These are phyloP conservation scores for Adela reaumurella DNA, from an alignment of 2,888 invertebrate species.

Conservation along the genomic window DNA sequence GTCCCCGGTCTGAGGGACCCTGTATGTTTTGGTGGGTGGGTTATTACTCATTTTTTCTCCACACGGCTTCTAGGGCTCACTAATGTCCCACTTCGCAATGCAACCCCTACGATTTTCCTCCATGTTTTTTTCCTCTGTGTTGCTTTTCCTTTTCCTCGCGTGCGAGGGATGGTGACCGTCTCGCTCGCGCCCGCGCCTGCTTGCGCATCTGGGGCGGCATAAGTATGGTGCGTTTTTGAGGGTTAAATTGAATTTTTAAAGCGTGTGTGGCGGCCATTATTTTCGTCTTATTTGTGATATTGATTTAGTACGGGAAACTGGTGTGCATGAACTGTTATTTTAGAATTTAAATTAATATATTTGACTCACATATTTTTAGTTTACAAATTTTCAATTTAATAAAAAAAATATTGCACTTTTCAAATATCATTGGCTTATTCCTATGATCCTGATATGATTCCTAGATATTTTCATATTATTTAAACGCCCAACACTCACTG, in stretches of 20 bases:
- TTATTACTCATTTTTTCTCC: slow-evolving; percentile 47
- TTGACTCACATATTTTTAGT: too few species aligned
- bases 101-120: slow-evolving; percentile 39
- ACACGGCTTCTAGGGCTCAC: slow-evolving; percentile 14
- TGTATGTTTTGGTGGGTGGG: slow-evolving; percentile 18
- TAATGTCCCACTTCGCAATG: slow-evolving; percentile 46
- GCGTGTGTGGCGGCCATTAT: slow-evolving; percentile 44
- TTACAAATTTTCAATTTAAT: too few species aligned
- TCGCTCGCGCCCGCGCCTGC: background rate
- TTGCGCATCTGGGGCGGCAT: slow-evolving; percentile 28
- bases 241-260: slow-evolving; percentile 48
- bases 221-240: slow-evolving; percentile 54
- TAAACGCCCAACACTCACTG: too few species aligned
- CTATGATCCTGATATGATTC: too few species aligned
- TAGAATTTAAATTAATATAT: too few species aligned
- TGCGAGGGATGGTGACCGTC: too few species aligned
- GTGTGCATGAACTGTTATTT: too few species aligned
- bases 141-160: slow-evolving; percentile 3
- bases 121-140: slow-evolving; percentile 48
- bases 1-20: background rate
- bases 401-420: too few species aligned
- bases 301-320: too few species aligned
- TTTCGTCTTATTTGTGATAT: slow-evolving; percentile 9
- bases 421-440: too few species aligned
- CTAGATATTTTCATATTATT: too few species aligned